Conservation (phyloP, 2,888 invertebrate species). For the Slavum lentiscoides region DNA sequence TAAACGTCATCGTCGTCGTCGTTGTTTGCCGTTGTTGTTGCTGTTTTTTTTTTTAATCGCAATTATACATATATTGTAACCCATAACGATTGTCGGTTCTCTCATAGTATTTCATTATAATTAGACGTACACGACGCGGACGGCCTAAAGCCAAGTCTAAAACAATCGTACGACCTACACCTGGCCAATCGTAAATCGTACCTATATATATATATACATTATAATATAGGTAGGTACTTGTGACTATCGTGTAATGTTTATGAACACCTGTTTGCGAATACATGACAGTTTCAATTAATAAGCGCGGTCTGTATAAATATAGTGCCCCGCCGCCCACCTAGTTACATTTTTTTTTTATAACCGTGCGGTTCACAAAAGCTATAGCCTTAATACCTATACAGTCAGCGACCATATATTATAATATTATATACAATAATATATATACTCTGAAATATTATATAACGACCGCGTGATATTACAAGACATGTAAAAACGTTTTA, state of each 20-base stretch:
- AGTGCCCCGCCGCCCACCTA: constrained; percentile 21
- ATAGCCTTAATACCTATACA: no score
- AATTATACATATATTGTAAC: background rate
- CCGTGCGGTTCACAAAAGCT: background rate
- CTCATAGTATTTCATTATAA: constrained; percentile 40
- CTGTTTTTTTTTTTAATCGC: background rate
- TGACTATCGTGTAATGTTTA: constrained; percentile 10
- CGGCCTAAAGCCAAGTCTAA: constrained; percentile 41
- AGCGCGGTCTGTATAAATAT: no score
- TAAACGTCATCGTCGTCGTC: background rate
- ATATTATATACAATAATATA: no score
- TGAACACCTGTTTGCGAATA: constrained; percentile 47
- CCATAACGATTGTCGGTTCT: constrained; percentile 18
- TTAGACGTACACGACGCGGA: constrained; percentile 25
- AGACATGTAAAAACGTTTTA: no score
- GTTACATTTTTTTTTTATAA: background rate
- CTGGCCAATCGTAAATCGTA: constrained; percentile 37
- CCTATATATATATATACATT: no score
- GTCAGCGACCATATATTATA: no score
- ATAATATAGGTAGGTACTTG: background rate
- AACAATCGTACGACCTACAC: constrained; percentile 27
- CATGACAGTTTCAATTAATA: constrained; percentile 41
- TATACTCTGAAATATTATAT: no score
- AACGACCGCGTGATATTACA: no score
- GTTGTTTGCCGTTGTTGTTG: background rate